Base-by-base conservation (phyloP, 2,888 invertebrate species). In the Drosophila mulleri region DNA sequence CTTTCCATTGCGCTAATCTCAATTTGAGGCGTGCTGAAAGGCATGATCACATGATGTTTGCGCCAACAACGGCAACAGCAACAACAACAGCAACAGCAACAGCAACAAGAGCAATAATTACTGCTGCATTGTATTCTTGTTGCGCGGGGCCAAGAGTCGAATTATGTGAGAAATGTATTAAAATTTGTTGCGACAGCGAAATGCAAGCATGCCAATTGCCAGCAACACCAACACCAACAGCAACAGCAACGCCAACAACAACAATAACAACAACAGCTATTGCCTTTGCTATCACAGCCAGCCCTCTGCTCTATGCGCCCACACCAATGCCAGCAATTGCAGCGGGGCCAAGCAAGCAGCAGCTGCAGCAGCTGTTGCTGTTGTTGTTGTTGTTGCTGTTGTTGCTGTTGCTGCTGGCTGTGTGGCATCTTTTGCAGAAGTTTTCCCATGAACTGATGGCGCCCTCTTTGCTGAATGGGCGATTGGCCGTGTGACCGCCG, bases 381-480 rank as follows among this genome's bases (percentile, higher is more conserved):
- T 42, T 61, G 67, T 20, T 69, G 70, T 32, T 67, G 57, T 58
- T 78, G 58, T 9, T 52, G 61, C 16, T 69, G 65, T 26, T 67
- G 50, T 50, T 78, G 63, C 12, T 45, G 45, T 14, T 64, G 60
- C 47, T 65, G 61, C 66, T 80, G 61, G 62, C 60, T 88, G 83
- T 85, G 83, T 87, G 83, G 88, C 83, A 87, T 89, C 88, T 87
- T 89, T 65, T 82, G 80, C 71, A 50, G 82, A 64, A 68, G 75
- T 68, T 89, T 89, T 83, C 89, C 83, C 89, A 88, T 83, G 89
- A 89, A 88, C 83, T 57, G 83, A 67, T 75, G 86, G 88, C 85
- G 89, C 83, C 89, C 89, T 78, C 81, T 63, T 54, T 73, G 67
- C 73, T 75, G 80, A 72, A 59, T 70, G 61, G 72, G 53, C 64